These are phyloP conservation scores for Fregetta grallaria DNA, from an alignment of 2,113 vertebrate species.

Conservation along the genomic window DNA sequence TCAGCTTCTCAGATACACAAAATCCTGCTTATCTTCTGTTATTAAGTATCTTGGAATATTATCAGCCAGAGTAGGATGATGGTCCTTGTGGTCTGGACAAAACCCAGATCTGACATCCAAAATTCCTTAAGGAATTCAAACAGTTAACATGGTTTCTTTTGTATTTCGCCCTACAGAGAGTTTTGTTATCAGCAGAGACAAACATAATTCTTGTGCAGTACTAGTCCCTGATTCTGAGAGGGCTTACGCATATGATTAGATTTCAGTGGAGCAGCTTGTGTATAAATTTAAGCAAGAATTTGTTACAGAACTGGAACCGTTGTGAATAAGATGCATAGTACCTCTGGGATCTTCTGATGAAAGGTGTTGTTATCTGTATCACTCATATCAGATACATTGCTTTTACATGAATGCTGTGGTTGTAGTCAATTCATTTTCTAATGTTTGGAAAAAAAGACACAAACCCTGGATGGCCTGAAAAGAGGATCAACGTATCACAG, in stretches of 20 bases:
- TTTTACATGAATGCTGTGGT: background rate
- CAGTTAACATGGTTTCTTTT: background rate
- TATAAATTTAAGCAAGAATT: constrained; percentile 18
- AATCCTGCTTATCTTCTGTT: background rate
- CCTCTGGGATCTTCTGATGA: background rate
- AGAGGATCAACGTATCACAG: background rate
- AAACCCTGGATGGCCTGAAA: background rate
- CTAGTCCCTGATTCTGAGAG: background rate
- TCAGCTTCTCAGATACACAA: background rate
- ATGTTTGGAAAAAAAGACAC: background rate
- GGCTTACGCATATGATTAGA: background rate
- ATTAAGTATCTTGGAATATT: background rate
- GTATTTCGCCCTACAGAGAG: background rate
- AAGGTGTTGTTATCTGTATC: constrained; percentile 18
- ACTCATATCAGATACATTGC: background rate
- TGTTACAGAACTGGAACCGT: background rate
- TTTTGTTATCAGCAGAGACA: background rate
- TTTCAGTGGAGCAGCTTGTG: background rate
- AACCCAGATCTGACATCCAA: background rate
- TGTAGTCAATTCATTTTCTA: constrained; percentile 28
- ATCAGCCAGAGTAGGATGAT: background rate
- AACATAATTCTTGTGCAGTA: background rate
- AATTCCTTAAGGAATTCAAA: background rate
- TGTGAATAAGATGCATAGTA: constrained; percentile 8
- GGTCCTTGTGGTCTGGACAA: background rate